phyloP scores from a whole-genome alignment of 2,888 invertebrate genomes.

The Stenoptilia bipunctidactyla region DNA sequence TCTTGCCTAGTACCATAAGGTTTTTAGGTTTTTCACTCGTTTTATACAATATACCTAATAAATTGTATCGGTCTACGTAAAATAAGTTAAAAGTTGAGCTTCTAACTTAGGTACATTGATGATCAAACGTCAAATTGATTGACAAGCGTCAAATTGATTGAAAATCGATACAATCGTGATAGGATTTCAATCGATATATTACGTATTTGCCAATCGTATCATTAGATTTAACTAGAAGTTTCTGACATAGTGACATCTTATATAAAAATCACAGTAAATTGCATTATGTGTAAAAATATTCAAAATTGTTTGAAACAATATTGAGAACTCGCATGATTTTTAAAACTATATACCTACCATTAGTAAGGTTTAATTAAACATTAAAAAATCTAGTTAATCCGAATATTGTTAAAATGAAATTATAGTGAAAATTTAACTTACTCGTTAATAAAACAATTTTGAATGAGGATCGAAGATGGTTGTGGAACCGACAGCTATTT shows the following conservation, averaged over 20 bases:
- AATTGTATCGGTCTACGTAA: conserved; percentile 52
- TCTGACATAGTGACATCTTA: not conserved
- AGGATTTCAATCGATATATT: conserved; percentile 23
- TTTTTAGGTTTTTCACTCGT: conserved; percentile 69
- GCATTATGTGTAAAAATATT: no score
- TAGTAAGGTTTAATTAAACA: no score
- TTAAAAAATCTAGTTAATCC: conserved; percentile 40
- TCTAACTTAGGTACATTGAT: conserved; percentile 28
- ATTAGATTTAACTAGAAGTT: conserved; percentile 33
- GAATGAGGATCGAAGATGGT: no score
- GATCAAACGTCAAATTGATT: not conserved
- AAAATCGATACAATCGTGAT: conserved; percentile 19
- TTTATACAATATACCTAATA: conserved; percentile 65
- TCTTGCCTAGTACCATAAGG: conserved; percentile 58
- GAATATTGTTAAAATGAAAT: conserved; percentile 58
- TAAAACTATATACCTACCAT: no score
- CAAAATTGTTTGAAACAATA: no score
- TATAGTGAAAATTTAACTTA: conserved; percentile 64
- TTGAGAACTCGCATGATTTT: no score
- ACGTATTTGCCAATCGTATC: conserved; percentile 58
- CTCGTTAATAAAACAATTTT: no score
- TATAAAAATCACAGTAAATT: not conserved
- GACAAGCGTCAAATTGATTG: not conserved
- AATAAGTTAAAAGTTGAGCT: conserved; percentile 66
- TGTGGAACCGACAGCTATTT: no score